These are phyloP conservation scores for Xestoiulus laeticollis DNA, from an alignment of 2,888 invertebrate genomes.

Conservation along the genomic window DNA sequence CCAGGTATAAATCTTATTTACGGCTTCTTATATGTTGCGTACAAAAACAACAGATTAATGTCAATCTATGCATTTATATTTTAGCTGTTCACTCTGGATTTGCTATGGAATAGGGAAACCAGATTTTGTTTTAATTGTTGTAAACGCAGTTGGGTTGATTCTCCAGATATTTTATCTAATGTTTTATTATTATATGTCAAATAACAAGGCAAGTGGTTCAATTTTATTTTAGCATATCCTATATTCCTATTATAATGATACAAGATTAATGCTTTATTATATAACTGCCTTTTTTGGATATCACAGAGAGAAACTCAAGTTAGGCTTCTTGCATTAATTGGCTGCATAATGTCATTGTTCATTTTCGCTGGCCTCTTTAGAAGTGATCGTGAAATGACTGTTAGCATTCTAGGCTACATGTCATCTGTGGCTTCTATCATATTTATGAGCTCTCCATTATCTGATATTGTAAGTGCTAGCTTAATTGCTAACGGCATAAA, in stretches of 20 bases:
- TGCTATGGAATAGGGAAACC: slow-evolving; percentile 1
- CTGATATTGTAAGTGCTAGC: not conserved
- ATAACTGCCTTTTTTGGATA: not conserved
- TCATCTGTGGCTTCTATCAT: slow-evolving; percentile 34
- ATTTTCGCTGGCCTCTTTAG: not conserved
- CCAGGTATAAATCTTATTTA: slow-evolving; percentile 43
- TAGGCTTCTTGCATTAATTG: not conserved
- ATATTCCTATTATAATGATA: not conserved
- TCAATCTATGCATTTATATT: not conserved
- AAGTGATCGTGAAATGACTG: not conserved
- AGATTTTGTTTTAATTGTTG: not conserved
- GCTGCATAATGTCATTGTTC: not conserved
- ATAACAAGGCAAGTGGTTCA: slow-evolving; percentile 39
- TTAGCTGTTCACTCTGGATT: slow-evolving; percentile 45
- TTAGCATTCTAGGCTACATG: slow-evolving; percentile 25
- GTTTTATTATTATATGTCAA: slow-evolving; percentile 11
- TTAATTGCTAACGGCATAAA: not conserved
- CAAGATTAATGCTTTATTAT: too few species aligned
- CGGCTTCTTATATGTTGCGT: too few species aligned
- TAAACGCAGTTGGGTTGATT: slow-evolving; percentile 34
- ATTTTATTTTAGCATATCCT: not conserved
- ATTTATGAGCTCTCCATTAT: slow-evolving; percentile 42
- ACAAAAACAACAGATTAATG: not conserved
- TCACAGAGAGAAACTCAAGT: slow-evolving; percentile 10
- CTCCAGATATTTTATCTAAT: slow-evolving; percentile 45